Evolutionary conservation across 2,113 vertebrate genomes (phyloP).

Genomic region (Pongo pygmaeus): DNA sequence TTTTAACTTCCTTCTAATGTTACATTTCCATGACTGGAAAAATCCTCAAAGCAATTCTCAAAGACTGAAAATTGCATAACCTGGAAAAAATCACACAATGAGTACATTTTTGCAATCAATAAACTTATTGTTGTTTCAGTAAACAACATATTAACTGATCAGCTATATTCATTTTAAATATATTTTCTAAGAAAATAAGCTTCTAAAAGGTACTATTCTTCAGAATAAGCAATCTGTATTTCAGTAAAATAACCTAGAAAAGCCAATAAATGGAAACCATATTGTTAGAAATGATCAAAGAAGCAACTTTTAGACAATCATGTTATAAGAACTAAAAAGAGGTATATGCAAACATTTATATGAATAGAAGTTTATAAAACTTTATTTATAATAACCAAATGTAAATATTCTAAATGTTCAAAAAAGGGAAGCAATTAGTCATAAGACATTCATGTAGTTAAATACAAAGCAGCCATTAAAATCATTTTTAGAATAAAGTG

Average conservation of each 20-base stretch:
- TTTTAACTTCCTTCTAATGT: background rate
- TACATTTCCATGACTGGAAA: constrained; percentile 29
- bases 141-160: background rate
- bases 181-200: background rate
- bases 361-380: background rate
- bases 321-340: constrained; percentile 20
- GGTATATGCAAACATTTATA: background rate
- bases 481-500: constrained; percentile 2
- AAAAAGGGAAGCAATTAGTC: background rate
- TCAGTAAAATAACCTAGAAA: background rate
- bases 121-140: background rate
- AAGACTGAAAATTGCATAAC: background rate
- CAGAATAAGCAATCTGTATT: background rate
- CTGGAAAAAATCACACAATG: background rate
- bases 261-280: background rate
- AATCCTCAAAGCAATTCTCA: background rate
- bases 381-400: background rate
- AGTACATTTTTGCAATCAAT: background rate
- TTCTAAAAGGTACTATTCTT: background rate
- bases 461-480: constrained; percentile 8
- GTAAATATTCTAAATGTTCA: background rate
- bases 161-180: background rate
- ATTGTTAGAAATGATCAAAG: constrained; percentile 34
- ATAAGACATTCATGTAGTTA: background rate
- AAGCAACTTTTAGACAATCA: constrained; percentile 21